Percentiles rank a stretch among this genome's conserved stretches.
Evolutionary conservation across 2,113 vertebrate species (phyloP).

Genomic region (Alethe castanea): DNA sequence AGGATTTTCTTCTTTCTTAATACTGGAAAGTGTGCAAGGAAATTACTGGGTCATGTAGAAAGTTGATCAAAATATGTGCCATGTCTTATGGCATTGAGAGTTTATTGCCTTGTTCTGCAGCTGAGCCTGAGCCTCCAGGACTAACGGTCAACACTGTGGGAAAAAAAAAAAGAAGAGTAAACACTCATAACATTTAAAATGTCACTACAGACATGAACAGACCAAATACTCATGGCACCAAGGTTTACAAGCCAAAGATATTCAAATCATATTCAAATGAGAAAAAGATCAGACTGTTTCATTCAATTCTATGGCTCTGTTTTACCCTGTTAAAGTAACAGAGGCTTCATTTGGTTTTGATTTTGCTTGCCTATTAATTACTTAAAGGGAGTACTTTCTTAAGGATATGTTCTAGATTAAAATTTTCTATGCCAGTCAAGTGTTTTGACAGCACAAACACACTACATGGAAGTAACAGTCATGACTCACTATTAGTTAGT

Average conservation of each 20-base stretch:
- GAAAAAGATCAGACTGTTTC: neutral
- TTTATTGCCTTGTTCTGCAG: neutral
- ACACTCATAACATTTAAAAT: neutral
- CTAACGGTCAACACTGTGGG: neutral
- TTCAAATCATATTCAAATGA: neutral
- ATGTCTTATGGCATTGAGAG: neutral
- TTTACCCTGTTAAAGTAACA: neutral
- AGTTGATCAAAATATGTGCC: neutral
- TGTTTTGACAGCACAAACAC: neutral
- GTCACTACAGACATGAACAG: neutral
- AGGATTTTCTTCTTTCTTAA: neutral
- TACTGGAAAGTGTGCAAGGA: neutral
- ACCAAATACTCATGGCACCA: neutral
- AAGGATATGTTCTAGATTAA: neutral
- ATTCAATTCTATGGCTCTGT: neutral
- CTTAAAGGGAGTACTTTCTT: neutral
- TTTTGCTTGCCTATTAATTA: neutral
- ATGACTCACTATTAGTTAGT: neutral
- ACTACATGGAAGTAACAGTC: neutral
- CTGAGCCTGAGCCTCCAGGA: neutral
- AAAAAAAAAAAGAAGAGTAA: neutral
- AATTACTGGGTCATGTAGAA: neutral
- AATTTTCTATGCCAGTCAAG: neutral
- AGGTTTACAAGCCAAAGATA: neutral
- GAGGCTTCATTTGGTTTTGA: neutral